Evolutionary conservation across 2,888 invertebrate genomes (phyloP), one percentile per base, ranked within the genome.

Genomic region (Cephus spinipes): DNA sequence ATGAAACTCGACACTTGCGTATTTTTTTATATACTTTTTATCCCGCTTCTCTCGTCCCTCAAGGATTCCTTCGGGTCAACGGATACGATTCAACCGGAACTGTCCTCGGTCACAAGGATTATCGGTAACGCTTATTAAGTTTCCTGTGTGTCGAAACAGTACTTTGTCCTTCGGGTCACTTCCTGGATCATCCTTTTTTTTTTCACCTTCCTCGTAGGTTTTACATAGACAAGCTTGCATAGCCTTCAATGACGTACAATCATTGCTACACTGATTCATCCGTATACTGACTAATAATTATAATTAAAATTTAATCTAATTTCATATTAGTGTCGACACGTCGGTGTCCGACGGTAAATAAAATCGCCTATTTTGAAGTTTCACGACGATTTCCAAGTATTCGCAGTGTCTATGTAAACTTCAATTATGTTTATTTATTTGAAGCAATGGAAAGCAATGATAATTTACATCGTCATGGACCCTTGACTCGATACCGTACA

Each of bases 1-100:
- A 79, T 83, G 82, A 77, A 55, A 71, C 32, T 33, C 32, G 71
- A 31, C 36, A 73, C 74, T 68, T 69, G 68, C 68, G 69, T 35
- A 68, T 77, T 74, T 68, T 77, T 31, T 68, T 55, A 23, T 55
- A 9, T 9, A 15, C 23, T 2, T 55, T 55, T 55, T 23, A 55
- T 68, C 33, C 74, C 23, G 36, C 11, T 36, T 23, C 40, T 74
- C 6, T 30, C 15, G 30, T 40, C 33, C 68, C 73, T 75, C 11
- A 23, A 55, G 55, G 55, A 55, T 23, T 55, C 55, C 15, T 55
- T 55, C 23, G 2, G 55, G 23, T 55, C 9, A 55, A 55, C 55
- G 55, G 23, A 55, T 55, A 55, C 55, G 55, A 55, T 55, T 55
- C 55, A 55, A 23, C 55, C 23, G 23, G 23, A 55, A 55, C 9